Evolutionary conservation across 1,140 invertebrate species (phyloP).

Genomic region (Zophobas atratus): DNA sequence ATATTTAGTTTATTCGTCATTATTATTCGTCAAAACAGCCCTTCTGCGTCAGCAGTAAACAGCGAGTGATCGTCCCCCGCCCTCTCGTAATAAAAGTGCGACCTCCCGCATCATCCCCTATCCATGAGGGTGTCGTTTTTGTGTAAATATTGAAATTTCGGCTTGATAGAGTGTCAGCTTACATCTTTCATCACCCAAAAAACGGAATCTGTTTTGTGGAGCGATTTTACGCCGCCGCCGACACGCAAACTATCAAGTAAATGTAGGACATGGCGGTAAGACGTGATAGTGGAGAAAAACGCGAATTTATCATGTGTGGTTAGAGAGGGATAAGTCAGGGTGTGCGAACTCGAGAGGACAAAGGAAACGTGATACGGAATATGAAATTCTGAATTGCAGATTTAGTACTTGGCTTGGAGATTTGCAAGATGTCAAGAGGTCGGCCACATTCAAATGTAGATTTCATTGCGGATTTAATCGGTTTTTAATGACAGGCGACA

Average conservation of each 20-base stretch:
- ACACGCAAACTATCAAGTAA: slow-evolving; percentile 42
- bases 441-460: slow-evolving; percentile 50
- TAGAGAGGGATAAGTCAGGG: slow-evolving; percentile 45
- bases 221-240: slow-evolving; percentile 26
- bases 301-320: slow-evolving; percentile 46
- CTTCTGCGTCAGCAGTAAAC: too few species aligned
- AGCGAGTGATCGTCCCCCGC: too few species aligned
- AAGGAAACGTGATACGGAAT: slow-evolving; percentile 59
- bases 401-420: slow-evolving; percentile 51
- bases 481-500: slow-evolving; percentile 50
- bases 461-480: slow-evolving; percentile 42
- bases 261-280: slow-evolving; percentile 45
- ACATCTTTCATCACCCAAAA: slow-evolving; percentile 29
- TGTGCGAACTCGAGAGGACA: slow-evolving; percentile 52
- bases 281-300: slow-evolving; percentile 36
- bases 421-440: slow-evolving; percentile 55
- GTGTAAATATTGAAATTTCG: slow-evolving; percentile 42
- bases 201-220: slow-evolving; percentile 9
- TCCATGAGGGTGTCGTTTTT: slow-evolving; percentile 9
- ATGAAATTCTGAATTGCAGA: slow-evolving; percentile 58
- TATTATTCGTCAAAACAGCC: too few species aligned
- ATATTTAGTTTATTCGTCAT: too few species aligned
- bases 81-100: too few species aligned
- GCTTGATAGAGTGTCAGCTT: slow-evolving; percentile 30
- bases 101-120: too few species aligned